A percentile compares a stretch with the other conserved stretches of the same genome.
Conservation (phyloP, 2,797 vertebrate genomes). For the Gymnocypris eckloni region DNA sequence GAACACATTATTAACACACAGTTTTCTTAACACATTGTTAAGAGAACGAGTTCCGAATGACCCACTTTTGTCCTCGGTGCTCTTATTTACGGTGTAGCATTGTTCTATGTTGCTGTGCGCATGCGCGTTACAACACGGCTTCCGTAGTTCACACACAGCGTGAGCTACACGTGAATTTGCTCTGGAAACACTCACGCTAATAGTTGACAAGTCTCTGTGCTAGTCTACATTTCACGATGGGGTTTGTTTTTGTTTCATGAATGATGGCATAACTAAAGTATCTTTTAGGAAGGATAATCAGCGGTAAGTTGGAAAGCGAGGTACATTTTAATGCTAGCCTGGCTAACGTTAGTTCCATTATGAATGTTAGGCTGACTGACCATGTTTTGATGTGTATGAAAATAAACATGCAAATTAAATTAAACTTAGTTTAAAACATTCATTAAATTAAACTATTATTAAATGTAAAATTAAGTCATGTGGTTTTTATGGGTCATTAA, state of each 20-base stretch:
- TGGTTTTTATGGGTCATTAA: neutral
- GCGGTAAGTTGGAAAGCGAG: neutral
- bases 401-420: neutral
- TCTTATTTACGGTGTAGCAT: conserved; percentile 61
- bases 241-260: neutral
- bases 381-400: neutral
- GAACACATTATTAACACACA: no score
- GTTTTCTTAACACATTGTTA: no score
- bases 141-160: conserved; percentile 69
- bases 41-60: conserved; percentile 17
- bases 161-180: conserved; percentile 44
- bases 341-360: neutral
- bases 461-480: neutral
- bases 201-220: neutral
- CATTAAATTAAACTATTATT: neutral
- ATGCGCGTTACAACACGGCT: conserved; percentile 40
- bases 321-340: neutral
- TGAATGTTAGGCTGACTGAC: neutral
- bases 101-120: conserved; percentile 27
- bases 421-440: neutral
- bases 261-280: neutral
- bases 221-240: neutral
- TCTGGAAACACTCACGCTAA: neutral
- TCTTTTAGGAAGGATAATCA: neutral
- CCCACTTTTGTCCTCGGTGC: conserved; percentile 58